Evolutionary conservation across 2,797 vertebrate species (phyloP), one percentile per base, ranked within the genome.

Genomic region (Anolis apletophallus): DNA sequence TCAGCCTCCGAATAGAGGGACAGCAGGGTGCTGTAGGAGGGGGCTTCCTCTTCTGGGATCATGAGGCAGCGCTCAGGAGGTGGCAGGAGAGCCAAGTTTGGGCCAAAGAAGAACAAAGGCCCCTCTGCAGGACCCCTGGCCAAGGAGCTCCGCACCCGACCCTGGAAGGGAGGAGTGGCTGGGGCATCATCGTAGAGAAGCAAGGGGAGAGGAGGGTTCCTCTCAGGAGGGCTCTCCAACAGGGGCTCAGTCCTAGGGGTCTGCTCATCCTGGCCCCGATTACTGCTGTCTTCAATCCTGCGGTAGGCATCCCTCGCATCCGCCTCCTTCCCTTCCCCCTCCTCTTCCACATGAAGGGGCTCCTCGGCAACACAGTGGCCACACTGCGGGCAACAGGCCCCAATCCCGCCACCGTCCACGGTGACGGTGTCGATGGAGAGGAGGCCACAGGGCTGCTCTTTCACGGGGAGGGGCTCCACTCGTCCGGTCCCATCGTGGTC

Each of bases 351-450:
- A 1, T 55, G 26, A 16, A 78, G 87, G 52, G 81, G 81, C 14
- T 90, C 89, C 26, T 88, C 85, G 1, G 91, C 92, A 0, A 72
- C 80, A 88, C 88, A 93, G 50, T 12, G 61, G 26, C 73, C 78
- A 88, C 94, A 95, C 2, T 92, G 92, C 84, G 94, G 91, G 73
- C 86, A 46, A 12, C 92, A 93, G 0, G 84, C 72, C 1, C 88
- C 92, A 54, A 95, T 96, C 50, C 96, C 97, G 8, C 95, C 97
- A 0, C 93, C 97, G 0, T 93, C 96, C 87, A 99, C 96, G 0
- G 94, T 98, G 11, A 99, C 98, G 0, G 97, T 98, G 67, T 97
- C 96, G n/a, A 99, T 98, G 87, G 98, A 98, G 78, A 98, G 91
- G 73, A 96, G 96, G 19, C 97, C 97, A 0, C 96, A 95, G 0